A percentile compares a stretch with the other conserved stretches of the same genome.
Conservation (phyloP, 2,797 vertebrate genomes). For the Sebastes matsubarae region DNA sequence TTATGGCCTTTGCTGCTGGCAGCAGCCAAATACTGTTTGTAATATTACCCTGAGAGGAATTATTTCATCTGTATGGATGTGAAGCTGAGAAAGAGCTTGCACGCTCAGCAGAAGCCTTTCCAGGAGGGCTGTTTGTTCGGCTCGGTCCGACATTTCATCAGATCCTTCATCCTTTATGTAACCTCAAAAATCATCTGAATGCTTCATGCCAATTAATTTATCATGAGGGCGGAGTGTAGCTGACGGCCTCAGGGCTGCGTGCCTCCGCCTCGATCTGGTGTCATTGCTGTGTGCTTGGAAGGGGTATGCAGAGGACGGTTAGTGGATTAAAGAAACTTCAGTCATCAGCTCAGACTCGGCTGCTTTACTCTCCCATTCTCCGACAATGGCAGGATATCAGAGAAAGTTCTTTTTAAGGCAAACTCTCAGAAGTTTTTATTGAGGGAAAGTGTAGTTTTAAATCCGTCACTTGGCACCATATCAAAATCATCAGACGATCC, state of each 20-base stretch:
- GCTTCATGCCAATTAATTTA: conserved; percentile 42
- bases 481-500: conserved; percentile 18
- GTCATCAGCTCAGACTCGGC: conserved; percentile 9
- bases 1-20: conserved; percentile 22
- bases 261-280: conserved; percentile 9
- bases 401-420: background rate
- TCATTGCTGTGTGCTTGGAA: conserved; percentile 24
- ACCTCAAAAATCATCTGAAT: conserved; percentile 40
- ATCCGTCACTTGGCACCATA: background rate
- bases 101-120: conserved; percentile 18
- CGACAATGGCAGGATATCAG: conserved; percentile 17
- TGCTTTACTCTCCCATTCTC: conserved; percentile 8
- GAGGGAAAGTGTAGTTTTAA: conserved; percentile 17
- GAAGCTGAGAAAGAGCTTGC: conserved; percentile 14
- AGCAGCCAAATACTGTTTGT: conserved; percentile 11
- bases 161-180: conserved; percentile 15
- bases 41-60: conserved; percentile 22
- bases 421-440: conserved; percentile 2
- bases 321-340: conserved; percentile 21
- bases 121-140: conserved; percentile 23
- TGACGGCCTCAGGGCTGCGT: conserved; percentile 4
- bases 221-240: conserved; percentile 40
- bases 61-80: conserved; percentile 35
- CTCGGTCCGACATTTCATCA: conserved; percentile 12
- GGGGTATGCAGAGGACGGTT: background rate